These are phyloP conservation scores for Camponotus floridanus DNA, from an alignment of 1,140 invertebrate genomes.

Conservation along the genomic window DNA sequence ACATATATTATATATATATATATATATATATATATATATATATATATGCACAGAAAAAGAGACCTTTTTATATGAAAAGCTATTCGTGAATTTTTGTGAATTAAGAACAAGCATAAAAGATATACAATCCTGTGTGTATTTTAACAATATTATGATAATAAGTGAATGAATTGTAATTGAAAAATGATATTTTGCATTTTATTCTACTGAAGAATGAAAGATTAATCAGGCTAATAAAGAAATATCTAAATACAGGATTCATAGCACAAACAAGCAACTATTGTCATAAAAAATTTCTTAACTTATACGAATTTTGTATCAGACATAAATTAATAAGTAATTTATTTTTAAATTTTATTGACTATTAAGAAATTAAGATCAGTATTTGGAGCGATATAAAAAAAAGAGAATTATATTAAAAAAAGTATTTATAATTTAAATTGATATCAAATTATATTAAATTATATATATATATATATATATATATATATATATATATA, in stretches of 20 bases:
- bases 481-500: too few relatives aligned
- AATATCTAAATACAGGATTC: slow-evolving; percentile 64
- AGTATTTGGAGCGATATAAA: not conserved
- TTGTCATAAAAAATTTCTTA: slow-evolving; percentile 10
- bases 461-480: not conserved
- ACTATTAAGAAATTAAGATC: not conserved
- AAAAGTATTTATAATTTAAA: not conserved
- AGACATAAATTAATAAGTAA: slow-evolving; percentile 3
- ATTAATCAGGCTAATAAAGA: slow-evolving; percentile 36
- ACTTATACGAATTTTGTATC: slow-evolving; percentile 1
- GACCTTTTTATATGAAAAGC: slow-evolving; percentile 72
- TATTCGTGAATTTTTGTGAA: slow-evolving; percentile 78
- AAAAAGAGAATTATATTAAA: slow-evolving; percentile 5
- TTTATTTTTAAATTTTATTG: slow-evolving; percentile 19
- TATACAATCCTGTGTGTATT: slow-evolving; percentile 73
- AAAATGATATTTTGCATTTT: slow-evolving; percentile 79
- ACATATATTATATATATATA: slow-evolving; percentile 44
- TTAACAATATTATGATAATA: slow-evolving; percentile 74
- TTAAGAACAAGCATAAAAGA: slow-evolving; percentile 72
- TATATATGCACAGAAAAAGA: slow-evolving; percentile 60
- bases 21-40: slow-evolving; percentile 59
- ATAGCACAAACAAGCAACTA: slow-evolving; percentile 71
- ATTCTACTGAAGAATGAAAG: slow-evolving; percentile 74
- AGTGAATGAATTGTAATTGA: slow-evolving; percentile 73
- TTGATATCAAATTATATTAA: slow-evolving; percentile 18